These are phyloP conservation scores for Sphaerophoria rueppellii DNA, from an alignment of 2,888 invertebrate genomes.

Conservation along the genomic window DNA sequence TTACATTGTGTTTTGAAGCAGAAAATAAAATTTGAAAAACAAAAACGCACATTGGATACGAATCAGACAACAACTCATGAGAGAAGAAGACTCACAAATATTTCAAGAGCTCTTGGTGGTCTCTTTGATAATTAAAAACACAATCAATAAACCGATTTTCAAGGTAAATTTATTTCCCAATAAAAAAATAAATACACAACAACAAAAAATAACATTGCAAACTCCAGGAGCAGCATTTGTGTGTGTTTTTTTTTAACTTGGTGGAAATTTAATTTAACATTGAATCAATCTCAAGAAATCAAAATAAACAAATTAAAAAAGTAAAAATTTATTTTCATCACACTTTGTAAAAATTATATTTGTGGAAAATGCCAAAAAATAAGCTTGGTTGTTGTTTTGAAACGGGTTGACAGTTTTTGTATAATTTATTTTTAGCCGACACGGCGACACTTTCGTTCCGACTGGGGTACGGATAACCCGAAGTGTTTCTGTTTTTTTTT, in stretches of 20 bases:
- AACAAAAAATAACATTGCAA: neutral
- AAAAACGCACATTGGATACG: conserved; percentile 63
- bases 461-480: conserved; percentile 61
- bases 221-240: neutral
- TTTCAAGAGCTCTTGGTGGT: conserved; percentile 35
- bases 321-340: neutral
- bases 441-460: neutral
- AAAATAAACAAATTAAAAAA: conserved; percentile 9
- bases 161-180: conserved; percentile 57
- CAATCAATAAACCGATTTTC: conserved; percentile 49
- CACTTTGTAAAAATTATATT: conserved; percentile 46
- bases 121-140: conserved; percentile 27
- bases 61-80: conserved; percentile 27
- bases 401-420: conserved; percentile 55
- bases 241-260: neutral
- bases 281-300: neutral
- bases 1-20: conserved; percentile 10
- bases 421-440: conserved; percentile 69
- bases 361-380: conserved; percentile 1
- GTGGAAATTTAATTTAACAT: neutral
- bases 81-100: neutral
- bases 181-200: conserved; percentile 13
- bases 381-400: conserved; percentile 1
- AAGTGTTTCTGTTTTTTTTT: conserved; percentile 38
- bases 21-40: conserved; percentile 10